A percentile compares a stretch with the other conserved stretches of the same genome.
Evolutionary conservation across 2,888 invertebrate genomes (phyloP).

Genomic region (Scaptomyza tumidula): DNA sequence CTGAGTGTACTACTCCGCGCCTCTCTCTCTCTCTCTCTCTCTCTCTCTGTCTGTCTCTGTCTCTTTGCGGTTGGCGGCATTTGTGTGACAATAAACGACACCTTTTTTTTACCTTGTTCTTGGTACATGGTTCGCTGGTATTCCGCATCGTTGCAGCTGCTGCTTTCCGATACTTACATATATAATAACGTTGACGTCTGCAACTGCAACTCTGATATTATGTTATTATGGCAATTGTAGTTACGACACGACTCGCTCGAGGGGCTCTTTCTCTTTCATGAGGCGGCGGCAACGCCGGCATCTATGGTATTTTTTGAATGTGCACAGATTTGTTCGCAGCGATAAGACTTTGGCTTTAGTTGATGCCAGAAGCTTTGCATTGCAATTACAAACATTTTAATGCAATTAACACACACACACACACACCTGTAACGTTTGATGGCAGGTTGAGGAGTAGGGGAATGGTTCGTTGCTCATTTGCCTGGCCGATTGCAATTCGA

Average conservation of each 20-base stretch:
- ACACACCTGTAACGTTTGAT: constrained; percentile 19
- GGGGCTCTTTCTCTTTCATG: constrained; percentile 32
- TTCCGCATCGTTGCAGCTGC: constrained; percentile 23
- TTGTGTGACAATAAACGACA: constrained; percentile 54
- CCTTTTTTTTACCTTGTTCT: constrained; percentile 42
- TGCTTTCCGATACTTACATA: neutral
- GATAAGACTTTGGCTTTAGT: constrained; percentile 37
- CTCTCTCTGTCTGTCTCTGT: neutral
- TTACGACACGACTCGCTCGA: constrained; percentile 67
- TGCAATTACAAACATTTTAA: constrained; percentile 83
- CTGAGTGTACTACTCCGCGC: constrained; percentile 16
- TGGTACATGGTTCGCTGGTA: constrained; percentile 24
- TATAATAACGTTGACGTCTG: neutral
- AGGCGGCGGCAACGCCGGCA: constrained; percentile 48
- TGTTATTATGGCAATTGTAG: constrained; percentile 81
- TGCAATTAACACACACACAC: constrained; percentile 83
- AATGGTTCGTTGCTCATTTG: constrained; percentile 65
- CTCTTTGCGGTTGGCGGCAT: constrained; percentile 15
- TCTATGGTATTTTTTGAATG: constrained; percentile 69
- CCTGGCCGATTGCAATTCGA: constrained; percentile 72
- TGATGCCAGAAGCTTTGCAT: constrained; percentile 43
- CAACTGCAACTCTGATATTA: constrained; percentile 58
- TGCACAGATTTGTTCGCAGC: constrained; percentile 52
- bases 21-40: neutral
- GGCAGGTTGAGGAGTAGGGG: neutral